Percentiles rank a stretch among this genome's conserved stretches.
phyloP scores from a whole-genome alignment of 2,888 invertebrate genomes.

The Sarcophaga rosellei region DNA sequence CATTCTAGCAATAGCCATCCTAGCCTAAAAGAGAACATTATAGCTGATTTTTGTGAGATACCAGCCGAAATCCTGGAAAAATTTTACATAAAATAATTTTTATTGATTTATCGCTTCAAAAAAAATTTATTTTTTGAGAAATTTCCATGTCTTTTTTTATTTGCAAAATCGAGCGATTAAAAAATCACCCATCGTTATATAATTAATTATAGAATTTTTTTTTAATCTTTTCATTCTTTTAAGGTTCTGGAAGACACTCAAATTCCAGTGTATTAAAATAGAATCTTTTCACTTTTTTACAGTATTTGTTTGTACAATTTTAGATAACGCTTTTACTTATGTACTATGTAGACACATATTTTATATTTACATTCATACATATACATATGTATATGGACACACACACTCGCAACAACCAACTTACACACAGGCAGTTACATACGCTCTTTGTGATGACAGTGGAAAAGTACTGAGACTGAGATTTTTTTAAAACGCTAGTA shows the following conservation, averaged over 20 bases:
- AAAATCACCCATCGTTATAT: too few species aligned
- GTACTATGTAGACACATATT: neutral
- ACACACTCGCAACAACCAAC: neutral
- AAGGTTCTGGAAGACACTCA: neutral
- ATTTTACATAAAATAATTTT: too few species aligned
- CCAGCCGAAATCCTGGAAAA: too few species aligned
- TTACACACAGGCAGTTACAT: neutral
- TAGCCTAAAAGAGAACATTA: too few species aligned
- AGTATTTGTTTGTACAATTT: slow-evolving; percentile 22
- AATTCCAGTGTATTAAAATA: slow-evolving; percentile 27
- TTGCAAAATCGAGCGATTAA: too few species aligned
- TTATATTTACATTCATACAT: slow-evolving; percentile 3
- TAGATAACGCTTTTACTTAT: slow-evolving; percentile 18
- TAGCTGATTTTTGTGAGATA: too few species aligned
- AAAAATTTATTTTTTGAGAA: too few species aligned
- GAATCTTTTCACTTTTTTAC: slow-evolving; percentile 8
- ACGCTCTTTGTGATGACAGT: slow-evolving; percentile 23
- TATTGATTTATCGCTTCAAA: too few species aligned
- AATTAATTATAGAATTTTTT: too few species aligned
- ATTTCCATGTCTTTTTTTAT: too few species aligned
- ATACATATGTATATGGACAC: neutral
- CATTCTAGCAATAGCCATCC: too few species aligned
- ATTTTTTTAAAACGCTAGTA: slow-evolving; percentile 6
- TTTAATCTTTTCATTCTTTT: neutral
- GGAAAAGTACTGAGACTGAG: slow-evolving; percentile 51